Evolutionary conservation across 23 tunicate genomes (phyloP), one percentile per base, ranked within the genome.

Genomic region (Clavelina lepadiformis): DNA sequence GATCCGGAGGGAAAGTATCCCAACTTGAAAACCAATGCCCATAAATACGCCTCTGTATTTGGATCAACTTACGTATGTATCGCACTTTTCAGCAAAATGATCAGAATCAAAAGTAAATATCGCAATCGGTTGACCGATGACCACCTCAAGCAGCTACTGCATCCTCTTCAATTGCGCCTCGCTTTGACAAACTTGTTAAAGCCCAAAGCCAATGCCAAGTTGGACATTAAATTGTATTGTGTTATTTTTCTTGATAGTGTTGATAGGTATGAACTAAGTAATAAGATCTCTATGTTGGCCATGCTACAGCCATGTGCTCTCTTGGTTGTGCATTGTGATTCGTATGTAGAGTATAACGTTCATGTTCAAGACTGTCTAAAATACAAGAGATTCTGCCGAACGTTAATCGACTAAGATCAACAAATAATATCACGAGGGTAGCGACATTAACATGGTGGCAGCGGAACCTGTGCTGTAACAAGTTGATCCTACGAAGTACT

Each of bases 31-130:
- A 28, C 82, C 74, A 76, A 76, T 28, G 65, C 35, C 6, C 65
- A 34, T 65, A 76, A 76, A 29, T 65, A 76, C 38, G 35, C 73
- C 53, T 76, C 74, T 76, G 65, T 76, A 66, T 76, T 76, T 66
- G 80, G 80, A 45, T 74, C 69, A 61, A 46, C 80, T 61, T 74
- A 74, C 60, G 80, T 74, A 61, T 74, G 80, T 74, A 69, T 61
- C 45, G 80, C 70, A 45, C 70, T 74, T 61, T 74, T 61, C 70
- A 76, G 82, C 52, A 53, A 76, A 65, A 76, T 65, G 74, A 53
- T 76, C 51, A 76, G 74, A 76, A 76, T 76, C 52, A 52, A 76
- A 33, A 76, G 66, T 26, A 73, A 76, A 50, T 68, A 68, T 68
- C 73, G 73, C 33, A 68, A 68, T 31, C 49, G 72, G 66, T 76